These are phyloP conservation scores for Willisornis vidua DNA, from an alignment of 2,113 vertebrate genomes.

Conservation along the genomic window DNA sequence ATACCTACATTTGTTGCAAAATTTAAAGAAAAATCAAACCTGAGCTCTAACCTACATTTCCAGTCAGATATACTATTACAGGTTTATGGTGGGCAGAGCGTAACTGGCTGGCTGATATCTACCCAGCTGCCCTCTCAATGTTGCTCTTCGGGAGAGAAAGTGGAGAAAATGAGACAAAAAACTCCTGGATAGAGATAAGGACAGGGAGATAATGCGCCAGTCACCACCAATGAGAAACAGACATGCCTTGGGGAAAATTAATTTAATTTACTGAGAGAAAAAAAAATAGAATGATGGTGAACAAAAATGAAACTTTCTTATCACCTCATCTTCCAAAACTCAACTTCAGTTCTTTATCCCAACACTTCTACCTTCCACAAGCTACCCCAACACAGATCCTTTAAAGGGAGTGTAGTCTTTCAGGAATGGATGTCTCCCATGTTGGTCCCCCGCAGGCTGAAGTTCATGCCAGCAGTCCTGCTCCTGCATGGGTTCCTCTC, in stretches of 20 bases:
- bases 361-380: neutral
- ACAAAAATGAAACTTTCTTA: neutral
- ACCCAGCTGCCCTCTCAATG: neutral
- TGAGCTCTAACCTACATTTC: neutral
- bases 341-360: neutral
- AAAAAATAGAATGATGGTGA: neutral
- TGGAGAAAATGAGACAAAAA: neutral
- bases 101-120: neutral
- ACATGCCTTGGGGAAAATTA: neutral
- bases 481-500: neutral
- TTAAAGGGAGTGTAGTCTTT: neutral
- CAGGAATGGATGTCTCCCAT: neutral
- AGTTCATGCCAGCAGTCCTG: neutral
- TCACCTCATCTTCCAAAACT: neutral
- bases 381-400: neutral
- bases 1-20: neutral
- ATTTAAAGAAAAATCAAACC: neutral
- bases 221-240: neutral
- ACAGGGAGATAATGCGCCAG: neutral
- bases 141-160: neutral
- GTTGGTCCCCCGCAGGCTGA: rapidly evolving
- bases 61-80: neutral
- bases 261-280: neutral
- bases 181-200: rapidly evolving
- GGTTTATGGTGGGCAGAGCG: neutral